phyloP scores from a whole-genome alignment of 1,140 invertebrate species.

The Arion vulgaris region DNA sequence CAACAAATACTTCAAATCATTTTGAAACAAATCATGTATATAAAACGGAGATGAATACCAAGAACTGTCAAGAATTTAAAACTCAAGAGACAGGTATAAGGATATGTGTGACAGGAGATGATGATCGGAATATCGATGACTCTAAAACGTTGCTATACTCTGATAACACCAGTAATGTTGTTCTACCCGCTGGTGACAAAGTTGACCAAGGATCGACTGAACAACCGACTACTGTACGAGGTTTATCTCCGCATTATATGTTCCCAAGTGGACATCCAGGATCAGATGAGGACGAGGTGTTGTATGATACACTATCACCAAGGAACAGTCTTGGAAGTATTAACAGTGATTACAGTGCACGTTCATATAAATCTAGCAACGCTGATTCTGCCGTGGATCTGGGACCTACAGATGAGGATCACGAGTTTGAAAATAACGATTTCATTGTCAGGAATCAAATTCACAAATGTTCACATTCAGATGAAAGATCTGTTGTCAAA shows the following conservation, averaged over 20 bases:
- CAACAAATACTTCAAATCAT: no score
- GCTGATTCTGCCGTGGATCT: slow-evolving; percentile 48
- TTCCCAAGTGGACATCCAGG: slow-evolving; percentile 1
- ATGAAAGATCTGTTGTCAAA: neutral
- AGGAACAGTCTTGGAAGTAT: slow-evolving; percentile 38
- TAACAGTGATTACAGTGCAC: slow-evolving; percentile 39
- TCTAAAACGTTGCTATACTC: neutral
- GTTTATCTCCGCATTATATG: slow-evolving; percentile 12
- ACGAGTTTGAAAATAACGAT: slow-evolving; percentile 20
- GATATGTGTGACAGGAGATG: slow-evolving; percentile 33
- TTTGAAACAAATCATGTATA: no score
- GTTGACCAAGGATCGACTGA: neutral
- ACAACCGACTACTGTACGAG: neutral
- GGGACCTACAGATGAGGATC: slow-evolving; percentile 42
- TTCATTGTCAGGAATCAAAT: slow-evolving; percentile 9
- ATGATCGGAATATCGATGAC: slow-evolving; percentile 5
- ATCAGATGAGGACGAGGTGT: slow-evolving; percentile 2
- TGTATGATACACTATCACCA: slow-evolving; percentile 24
- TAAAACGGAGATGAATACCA: neutral
- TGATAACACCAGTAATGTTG: neutral
- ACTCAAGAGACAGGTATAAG: neutral
- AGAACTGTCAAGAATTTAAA: no score
- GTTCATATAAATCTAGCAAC: slow-evolving; percentile 44
- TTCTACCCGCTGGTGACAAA: slow-evolving; percentile 11
- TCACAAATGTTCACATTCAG: neutral